Evolutionary conservation across 2,888 invertebrate genomes (phyloP).

Genomic region (Eupsilia transversa): DNA sequence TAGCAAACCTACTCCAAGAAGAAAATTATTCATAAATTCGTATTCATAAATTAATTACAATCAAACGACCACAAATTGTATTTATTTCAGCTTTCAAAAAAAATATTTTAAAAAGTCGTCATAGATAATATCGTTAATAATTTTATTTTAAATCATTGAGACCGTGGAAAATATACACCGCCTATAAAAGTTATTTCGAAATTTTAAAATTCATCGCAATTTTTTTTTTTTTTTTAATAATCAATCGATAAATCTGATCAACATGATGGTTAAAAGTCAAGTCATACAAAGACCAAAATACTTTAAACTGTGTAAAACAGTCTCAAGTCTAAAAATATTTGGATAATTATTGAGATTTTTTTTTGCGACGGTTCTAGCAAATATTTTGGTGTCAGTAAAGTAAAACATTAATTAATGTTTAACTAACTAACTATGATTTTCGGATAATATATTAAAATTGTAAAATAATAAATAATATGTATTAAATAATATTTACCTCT

Average conservation of each 20-base stretch:
- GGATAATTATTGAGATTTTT: not conserved
- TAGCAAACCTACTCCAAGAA: not conserved
- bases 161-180: not conserved
- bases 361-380: not conserved
- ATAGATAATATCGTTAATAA: too few relatives aligned
- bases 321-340: not conserved
- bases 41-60: too few relatives aligned
- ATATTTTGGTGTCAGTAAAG: not conserved
- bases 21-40: not conserved
- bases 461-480: not conserved
- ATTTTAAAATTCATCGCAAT: rapidly evolving
- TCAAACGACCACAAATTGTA: not conserved
- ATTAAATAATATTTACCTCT: slow-evolving; percentile 61
- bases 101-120: not conserved
- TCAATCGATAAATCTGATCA: not conserved
- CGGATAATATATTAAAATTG: too few relatives aligned
- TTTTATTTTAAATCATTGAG: not conserved
- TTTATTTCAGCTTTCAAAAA: too few relatives aligned
- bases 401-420: not conserved
- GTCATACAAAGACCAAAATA: too few relatives aligned
- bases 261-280: not conserved
- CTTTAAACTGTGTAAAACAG: not conserved
- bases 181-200: not conserved
- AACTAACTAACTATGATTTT: not conserved
- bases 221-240: too few relatives aligned